Conservation (phyloP, 2,113 vertebrate species). For the Epinephelus moara region DNA sequence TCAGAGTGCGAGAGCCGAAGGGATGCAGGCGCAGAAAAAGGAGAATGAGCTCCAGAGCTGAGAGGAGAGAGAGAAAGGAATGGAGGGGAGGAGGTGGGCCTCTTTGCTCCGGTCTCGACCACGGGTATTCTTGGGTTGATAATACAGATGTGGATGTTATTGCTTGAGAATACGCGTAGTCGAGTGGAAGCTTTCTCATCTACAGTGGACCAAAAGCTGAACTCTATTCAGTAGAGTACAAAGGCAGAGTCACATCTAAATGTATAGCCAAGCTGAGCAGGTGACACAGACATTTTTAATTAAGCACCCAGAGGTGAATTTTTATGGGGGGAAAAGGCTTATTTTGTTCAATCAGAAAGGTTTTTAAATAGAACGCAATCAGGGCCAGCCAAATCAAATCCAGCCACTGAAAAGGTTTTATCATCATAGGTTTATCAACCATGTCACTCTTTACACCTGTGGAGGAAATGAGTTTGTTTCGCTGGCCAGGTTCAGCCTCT, state of each 20-base stretch:
- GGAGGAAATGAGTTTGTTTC: slow-evolving; percentile 72
- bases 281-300: slow-evolving; percentile 46
- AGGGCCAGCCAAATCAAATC: slow-evolving; percentile 60
- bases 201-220: slow-evolving; percentile 56
- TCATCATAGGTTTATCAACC: slow-evolving; percentile 66
- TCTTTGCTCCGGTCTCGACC: slow-evolving; percentile 81
- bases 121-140: slow-evolving; percentile 86
- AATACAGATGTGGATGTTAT: slow-evolving; percentile 87
- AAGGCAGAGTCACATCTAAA: slow-evolving; percentile 23
- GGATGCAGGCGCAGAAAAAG: slow-evolving; percentile 35
- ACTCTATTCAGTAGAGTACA: background rate
- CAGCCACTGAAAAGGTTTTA: slow-evolving; percentile 61
- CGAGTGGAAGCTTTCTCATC: slow-evolving; percentile 81
- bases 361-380: slow-evolving; percentile 59
- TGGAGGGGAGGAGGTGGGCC: slow-evolving; percentile 53
- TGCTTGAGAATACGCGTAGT: slow-evolving; percentile 91
- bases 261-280: slow-evolving; percentile 25
- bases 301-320: slow-evolving; percentile 44
- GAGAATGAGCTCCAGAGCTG: slow-evolving; percentile 43
- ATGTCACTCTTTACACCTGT: slow-evolving; percentile 66
- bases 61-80: slow-evolving; percentile 31
- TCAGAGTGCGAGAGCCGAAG: slow-evolving; percentile 52
- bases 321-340: slow-evolving; percentile 38
- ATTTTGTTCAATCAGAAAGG: slow-evolving; percentile 57
- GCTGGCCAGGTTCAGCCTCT: slow-evolving; percentile 48